Conservation (phyloP, 2,113 vertebrate species). For the Herpetotheres cachinnans region DNA sequence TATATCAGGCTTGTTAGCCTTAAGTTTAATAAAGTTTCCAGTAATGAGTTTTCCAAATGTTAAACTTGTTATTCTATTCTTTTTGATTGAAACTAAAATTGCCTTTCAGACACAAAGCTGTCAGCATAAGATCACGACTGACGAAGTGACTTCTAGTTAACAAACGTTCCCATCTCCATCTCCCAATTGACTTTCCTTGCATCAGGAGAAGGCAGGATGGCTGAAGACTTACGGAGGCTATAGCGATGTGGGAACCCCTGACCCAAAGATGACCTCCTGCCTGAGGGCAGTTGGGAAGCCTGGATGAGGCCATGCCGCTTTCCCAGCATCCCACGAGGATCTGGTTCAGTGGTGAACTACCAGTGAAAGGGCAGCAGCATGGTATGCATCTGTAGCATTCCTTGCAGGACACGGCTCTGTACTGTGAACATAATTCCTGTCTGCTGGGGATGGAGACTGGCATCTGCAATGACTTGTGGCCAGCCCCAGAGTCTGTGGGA, state of each 20-base stretch:
- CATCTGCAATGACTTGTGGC: background rate
- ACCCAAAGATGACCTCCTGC: accelerated
- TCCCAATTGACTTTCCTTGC: accelerated
- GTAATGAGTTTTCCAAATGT: conserved; percentile 55
- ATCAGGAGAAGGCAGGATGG: background rate
- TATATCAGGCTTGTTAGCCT: conserved; percentile 35
- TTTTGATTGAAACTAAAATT: conserved; percentile 43
- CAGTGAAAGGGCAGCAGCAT: background rate
- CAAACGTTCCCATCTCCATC: accelerated
- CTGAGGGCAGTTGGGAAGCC: background rate
- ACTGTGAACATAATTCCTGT: background rate
- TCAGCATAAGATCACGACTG: background rate
- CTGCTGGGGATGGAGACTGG: background rate
- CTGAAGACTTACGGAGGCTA: accelerated
- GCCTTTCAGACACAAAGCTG: conserved; percentile 1
- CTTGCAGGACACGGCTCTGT: accelerated
- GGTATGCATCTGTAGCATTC: accelerated
- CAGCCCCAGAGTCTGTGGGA: background rate
- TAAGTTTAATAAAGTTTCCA: conserved; percentile 50
- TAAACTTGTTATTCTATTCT: conserved; percentile 45
- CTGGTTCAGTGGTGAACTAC: background rate
- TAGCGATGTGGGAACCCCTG: accelerated
- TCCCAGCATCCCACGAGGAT: accelerated
- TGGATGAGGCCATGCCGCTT: background rate
- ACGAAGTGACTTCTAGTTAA: background rate